Conservation (phyloP, 1,140 invertebrate genomes). For the Tetramorium simillimum region DNA sequence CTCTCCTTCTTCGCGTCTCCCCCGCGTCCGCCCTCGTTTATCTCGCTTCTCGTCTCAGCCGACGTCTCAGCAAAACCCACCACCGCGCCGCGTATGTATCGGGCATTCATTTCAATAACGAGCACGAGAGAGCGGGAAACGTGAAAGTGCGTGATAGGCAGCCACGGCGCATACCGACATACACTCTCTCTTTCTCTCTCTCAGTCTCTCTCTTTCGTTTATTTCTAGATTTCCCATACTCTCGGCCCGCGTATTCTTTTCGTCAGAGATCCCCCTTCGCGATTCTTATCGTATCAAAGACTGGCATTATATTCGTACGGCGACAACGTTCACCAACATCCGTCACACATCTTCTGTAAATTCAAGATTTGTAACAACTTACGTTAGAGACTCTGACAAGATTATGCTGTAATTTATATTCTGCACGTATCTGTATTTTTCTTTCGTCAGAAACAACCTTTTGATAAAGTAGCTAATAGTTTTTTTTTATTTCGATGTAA, state of each 20-base stretch:
- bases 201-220: constrained; percentile 31
- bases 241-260: constrained; percentile 13
- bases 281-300: constrained; percentile 54
- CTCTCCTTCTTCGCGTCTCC: constrained; percentile 52
- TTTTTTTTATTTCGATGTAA: not conserved
- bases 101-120: constrained; percentile 62
- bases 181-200: not conserved
- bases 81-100: constrained; percentile 46
- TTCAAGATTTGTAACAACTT: constrained; percentile 9
- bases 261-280: not conserved
- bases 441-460: not conserved
- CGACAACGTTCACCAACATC: constrained; percentile 9
- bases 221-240: constrained; percentile 46
- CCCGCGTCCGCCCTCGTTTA: constrained; percentile 33
- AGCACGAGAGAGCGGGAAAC: constrained; percentile 48
- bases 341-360: not conserved
- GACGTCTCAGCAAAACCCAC: constrained; percentile 45
- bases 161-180: not conserved
- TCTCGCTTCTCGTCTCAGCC: constrained; percentile 47
- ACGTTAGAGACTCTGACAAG: not conserved
- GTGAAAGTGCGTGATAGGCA: constrained; percentile 38
- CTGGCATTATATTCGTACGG: constrained; percentile 13
- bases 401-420: not conserved
- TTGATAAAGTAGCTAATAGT: not conserved
- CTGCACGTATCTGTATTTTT: not conserved